These are phyloP conservation scores for Sialia sialis DNA, from an alignment of 2,113 vertebrate genomes.

Conservation along the genomic window DNA sequence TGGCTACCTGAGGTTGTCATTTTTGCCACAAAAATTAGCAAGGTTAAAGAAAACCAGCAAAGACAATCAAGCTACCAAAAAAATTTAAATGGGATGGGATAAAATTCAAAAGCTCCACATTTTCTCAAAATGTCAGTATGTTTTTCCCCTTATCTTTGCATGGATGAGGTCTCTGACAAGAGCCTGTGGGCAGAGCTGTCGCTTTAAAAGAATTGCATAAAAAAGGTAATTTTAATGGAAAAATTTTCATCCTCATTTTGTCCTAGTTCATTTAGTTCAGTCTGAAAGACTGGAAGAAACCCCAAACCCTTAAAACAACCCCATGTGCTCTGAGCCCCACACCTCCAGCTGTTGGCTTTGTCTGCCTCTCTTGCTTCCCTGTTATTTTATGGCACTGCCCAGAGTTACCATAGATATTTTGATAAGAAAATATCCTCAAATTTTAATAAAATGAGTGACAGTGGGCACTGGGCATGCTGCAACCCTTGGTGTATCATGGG, in stretches of 20 bases:
- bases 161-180: background rate
- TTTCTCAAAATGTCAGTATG: background rate
- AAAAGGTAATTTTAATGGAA: background rate
- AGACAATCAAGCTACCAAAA: background rate
- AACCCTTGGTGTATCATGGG: rapidly evolving
- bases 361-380: background rate
- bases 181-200: background rate
- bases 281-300: background rate
- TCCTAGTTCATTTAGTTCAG: background rate
- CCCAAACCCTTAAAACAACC: background rate
- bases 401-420: background rate
- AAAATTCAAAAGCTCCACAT: background rate
- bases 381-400: background rate
- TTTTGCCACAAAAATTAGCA: background rate
- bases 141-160: background rate
- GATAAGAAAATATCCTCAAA: background rate
- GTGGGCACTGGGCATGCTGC: background rate
- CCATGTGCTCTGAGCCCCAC: background rate
- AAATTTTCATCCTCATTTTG: background rate
- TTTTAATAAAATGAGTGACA: background rate
- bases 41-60: background rate
- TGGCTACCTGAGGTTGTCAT: background rate
- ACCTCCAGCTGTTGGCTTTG: background rate
- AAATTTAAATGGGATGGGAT: background rate
- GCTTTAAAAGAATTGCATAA: background rate